Base-by-base conservation (phyloP, 2,888 invertebrate genomes). In the Macropis europaea region DNA sequence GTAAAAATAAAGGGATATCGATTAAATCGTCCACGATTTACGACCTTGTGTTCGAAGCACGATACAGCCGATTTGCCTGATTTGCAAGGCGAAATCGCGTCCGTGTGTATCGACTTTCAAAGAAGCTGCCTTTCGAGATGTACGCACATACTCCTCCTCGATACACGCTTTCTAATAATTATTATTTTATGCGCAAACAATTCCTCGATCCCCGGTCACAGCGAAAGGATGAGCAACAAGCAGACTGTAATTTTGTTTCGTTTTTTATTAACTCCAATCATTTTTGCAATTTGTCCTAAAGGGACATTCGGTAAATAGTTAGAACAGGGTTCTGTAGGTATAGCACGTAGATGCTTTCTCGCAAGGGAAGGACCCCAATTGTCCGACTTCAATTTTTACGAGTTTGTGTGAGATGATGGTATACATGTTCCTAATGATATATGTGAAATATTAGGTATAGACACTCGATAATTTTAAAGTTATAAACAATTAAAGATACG, bases 1-100 rank as follows among this genome's bases (percentile, higher is more conserved):
- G 9, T 24, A 30, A 57, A 67, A 63, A 34, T 48, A 38, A 59
- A 52, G 40, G 22, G 42, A 26, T 53, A 48, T 59, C 62, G 69
- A 62, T 56, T 43, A 34, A 34, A 62, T 6, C 13, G 13, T 34
- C 34, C 7, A 43, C 7, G 32, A 54, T 2, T 50, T 32, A 43
- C 45, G 19, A n/a, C 11, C 13, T n/a, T n/a, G 42, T n/a, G 32
- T 19, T 22, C 24, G 19, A n/a, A 26, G 9, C 17, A 30, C 30
- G 47, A 9, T 15, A 28, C 17, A 30, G 15, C n/a, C 24, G 45
- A 38, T n/a, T 57, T 3, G 28, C 28, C n/a, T n/a, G n/a, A n/a
- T n/a, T 43, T 19, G 26, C 2, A 7, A 36, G 9, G 45, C 22
- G 22, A 62, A 45, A 62, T 45, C 32, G 53, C 9, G 9, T 11